Evolutionary conservation across 2,113 vertebrate genomes (phyloP).

Genomic region (Brachyhypopomus occidentalis): DNA sequence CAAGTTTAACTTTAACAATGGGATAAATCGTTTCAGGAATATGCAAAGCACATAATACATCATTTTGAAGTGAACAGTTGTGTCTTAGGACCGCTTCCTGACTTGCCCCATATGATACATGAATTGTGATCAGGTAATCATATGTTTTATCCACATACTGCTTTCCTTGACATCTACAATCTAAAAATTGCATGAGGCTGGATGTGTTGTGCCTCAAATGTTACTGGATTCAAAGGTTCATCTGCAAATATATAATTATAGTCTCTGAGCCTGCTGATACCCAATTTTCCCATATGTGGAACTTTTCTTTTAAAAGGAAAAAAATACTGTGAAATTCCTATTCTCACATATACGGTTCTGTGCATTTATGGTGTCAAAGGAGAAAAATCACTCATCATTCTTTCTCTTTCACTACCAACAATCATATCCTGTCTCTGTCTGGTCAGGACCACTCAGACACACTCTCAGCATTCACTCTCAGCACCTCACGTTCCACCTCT

Average conservation of each 20-base stretch:
- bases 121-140: background rate
- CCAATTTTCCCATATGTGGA: constrained; percentile 8
- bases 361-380: constrained; percentile 18
- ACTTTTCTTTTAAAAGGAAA: constrained; percentile 14
- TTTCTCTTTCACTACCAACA: constrained; percentile 19
- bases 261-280: background rate
- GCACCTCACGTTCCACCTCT: constrained; percentile 20
- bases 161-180: background rate
- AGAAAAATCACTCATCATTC: constrained; percentile 8
- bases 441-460: constrained; percentile 18
- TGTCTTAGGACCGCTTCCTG: background rate
- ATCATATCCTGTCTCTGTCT: constrained; percentile 22
- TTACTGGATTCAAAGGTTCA: constrained; percentile 13
- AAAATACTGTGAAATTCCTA: background rate
- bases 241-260: constrained; percentile 18
- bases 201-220: constrained; percentile 8
- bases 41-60: background rate
- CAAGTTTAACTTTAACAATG: constrained; percentile 9
- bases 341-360: constrained; percentile 3
- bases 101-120: no score
- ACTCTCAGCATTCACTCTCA: constrained; percentile 14
- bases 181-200: background rate
- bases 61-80: background rate
- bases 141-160: background rate
- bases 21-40: constrained; percentile 3